Evolutionary conservation across 1,140 invertebrate species (phyloP), one percentile per base, ranked within the genome.

Genomic region (Apocrypta bakeri): DNA sequence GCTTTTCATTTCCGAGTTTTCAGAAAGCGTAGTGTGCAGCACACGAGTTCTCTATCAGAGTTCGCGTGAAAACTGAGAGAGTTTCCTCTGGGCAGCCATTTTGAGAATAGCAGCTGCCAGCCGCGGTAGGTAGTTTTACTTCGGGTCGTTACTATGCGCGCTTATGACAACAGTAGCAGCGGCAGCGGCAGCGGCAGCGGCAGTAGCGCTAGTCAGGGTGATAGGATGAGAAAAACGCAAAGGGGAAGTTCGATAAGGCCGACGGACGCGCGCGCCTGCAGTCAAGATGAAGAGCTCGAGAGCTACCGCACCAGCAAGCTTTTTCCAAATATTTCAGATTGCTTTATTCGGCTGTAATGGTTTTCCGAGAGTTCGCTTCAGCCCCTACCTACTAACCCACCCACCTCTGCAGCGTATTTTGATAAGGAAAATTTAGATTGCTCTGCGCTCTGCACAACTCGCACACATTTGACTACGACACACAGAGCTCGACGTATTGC

Each of bases 1-100:
- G 78, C 48, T 79, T 79, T 79, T 68, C 68, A 79, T 79, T 79
- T 79, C 68, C 64, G 73, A 61, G 72, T 24, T 42, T 17, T 21
- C n/a, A 12, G 40, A 48, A 21, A 14, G 48, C 14, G 48, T 56
- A 17, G 7, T 21, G 14, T 9, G 33, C 33, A 9, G 40, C 12
- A 12, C 40, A 7, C 21, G 48, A n/a, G 17, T 21, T 56, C 48
- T 56, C 17, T 56, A 21, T 56, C 48, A 2, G 24, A 4, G 40
- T 37, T 9, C 21, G 68, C 24, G 29, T 24, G 37, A 81, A 69
- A 27, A 81, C 27, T 71, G 61, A 64, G 56, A 63, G 56, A 24
- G 27, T 29, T 64, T 81, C 25, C 48, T 29, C 48, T 17, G 56
- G n/a, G 24, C 64, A 66, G 71, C 56, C 29, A 81, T 73, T 71